Evolutionary conservation across 2,113 vertebrate genomes (phyloP), one percentile per base, ranked within the genome.

Genomic region (Pachycephala philippinensis): DNA sequence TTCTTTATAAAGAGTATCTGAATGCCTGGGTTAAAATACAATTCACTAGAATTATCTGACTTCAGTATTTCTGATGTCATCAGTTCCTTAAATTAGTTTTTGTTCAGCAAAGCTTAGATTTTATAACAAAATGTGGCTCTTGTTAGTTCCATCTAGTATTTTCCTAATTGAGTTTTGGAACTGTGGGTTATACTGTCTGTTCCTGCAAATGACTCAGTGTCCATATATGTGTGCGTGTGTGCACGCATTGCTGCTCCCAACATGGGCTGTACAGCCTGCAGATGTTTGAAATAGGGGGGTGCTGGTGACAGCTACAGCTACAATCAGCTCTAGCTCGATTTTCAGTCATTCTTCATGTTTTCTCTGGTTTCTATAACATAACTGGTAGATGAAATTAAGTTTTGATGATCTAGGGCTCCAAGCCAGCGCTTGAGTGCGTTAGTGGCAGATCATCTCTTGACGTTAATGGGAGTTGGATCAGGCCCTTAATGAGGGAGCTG

Each of bases 101-200:
- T 92, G n/a, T 93, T 71, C 52, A 39, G 49, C 84, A 84, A 61
- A 94, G 90, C 77, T 79, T 65, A 65, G 40, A 21, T 90, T 95
- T 94, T 95, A 68, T 86, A 92, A 92, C 68, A 89, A 96, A 97
- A 95, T 93, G 54, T 95, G 96, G 57, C 76, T 94, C 92, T 92
- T 68, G 57, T 95, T 95, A 91, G 79, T 89, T 91, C 77, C 71
- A 88, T 60, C 60, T 89, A 63, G 86, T 81, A 81, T 96, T 92
- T 90, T 84, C 74, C 84, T 89, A 70, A 86, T 30, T 50, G 76
- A 84, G 78, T 93, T 88, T 93, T 80, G 82, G 77, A 95, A 27
- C 71, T 81, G 71, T 93, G 96, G 96, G 81, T 94, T 93, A n/a
- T 49, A 3, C 66, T 94, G 95, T 94, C 94, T 96, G 94, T 95